phyloP scores from a whole-genome alignment of 2,113 vertebrate species.

The Taurulus bubalis region DNA sequence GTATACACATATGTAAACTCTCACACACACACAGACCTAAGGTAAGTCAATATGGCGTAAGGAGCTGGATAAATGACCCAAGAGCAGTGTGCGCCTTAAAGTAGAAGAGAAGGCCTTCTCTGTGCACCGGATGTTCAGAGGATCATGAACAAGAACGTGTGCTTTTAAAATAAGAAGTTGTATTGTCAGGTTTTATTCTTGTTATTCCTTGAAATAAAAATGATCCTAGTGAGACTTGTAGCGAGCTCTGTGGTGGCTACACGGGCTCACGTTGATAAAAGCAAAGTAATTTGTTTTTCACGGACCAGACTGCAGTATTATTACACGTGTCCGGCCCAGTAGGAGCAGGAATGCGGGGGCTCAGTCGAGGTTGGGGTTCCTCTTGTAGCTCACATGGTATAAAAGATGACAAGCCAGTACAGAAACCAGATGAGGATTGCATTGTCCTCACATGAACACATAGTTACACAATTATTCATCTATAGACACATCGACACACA shows the following conservation, averaged over 20 bases:
- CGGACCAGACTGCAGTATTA: conserved; percentile 14
- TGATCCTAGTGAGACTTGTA: conserved; percentile 27
- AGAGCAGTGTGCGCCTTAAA: background rate
- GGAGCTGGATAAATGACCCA: conserved; percentile 2
- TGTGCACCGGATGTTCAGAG: background rate
- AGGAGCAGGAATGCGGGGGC: conserved; percentile 2
- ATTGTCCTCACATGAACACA: conserved; percentile 65
- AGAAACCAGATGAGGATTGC: conserved; percentile 73
- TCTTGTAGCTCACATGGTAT: conserved; percentile 45
- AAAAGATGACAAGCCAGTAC: conserved; percentile 63
- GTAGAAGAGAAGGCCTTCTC: background rate
- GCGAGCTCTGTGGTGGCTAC: conserved; percentile 6
- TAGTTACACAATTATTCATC: background rate
- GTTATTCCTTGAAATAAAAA: conserved; percentile 21
- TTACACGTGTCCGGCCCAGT: conserved; percentile 17
- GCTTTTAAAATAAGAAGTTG: conserved; percentile 19
- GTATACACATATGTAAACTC: conserved; percentile 44
- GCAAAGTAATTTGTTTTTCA: conserved; percentile 48
- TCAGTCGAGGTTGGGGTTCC: conserved; percentile 27
- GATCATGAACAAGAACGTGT: too few species aligned
- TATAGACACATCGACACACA: background rate
- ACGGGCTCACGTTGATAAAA: conserved; percentile 31
- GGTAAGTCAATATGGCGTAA: conserved; percentile 22
- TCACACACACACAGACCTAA: conserved; percentile 12
- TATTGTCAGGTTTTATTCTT: conserved; percentile 25